phyloP scores from a whole-genome alignment of 2,888 invertebrate genomes.

The Dione vanillae region DNA sequence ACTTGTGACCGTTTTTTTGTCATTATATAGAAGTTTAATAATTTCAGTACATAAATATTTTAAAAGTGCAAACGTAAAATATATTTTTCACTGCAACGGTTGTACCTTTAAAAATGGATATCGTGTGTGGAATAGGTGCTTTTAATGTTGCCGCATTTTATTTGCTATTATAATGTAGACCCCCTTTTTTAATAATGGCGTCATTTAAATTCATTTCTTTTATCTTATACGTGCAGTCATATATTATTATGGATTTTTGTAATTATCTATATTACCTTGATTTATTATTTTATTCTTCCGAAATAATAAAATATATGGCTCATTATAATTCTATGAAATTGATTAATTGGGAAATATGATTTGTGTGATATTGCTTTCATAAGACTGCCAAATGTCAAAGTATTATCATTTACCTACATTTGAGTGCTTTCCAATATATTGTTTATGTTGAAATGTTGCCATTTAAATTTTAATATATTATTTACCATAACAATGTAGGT shows the following conservation, averaged over 20 bases:
- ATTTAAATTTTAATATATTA: constrained; percentile 38
- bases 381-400: constrained; percentile 57
- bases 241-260: neutral
- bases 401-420: constrained; percentile 53
- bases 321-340: constrained; percentile 20
- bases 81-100: constrained; percentile 73
- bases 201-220: neutral
- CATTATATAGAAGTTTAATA: too few species aligned
- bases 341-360: constrained; percentile 19
- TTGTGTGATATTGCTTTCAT: constrained; percentile 37
- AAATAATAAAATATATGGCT: neutral
- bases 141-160: constrained; percentile 46
- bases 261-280: constrained; percentile 9
- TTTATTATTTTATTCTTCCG: constrained; percentile 1
- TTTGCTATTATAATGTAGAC: constrained; percentile 42
- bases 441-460: constrained; percentile 47
- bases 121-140: constrained; percentile 67
- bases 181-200: constrained; percentile 8
- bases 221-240: constrained; percentile 3
- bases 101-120: constrained; percentile 68
- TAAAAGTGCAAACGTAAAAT: constrained; percentile 56
- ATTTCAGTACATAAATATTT: constrained; percentile 26
- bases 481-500: constrained; percentile 33
- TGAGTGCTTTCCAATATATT: constrained; percentile 30
- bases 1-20: too few species aligned